Evolutionary conservation across 2,797 vertebrate species (phyloP).

Genomic region (Crenuchus spilurus): DNA sequence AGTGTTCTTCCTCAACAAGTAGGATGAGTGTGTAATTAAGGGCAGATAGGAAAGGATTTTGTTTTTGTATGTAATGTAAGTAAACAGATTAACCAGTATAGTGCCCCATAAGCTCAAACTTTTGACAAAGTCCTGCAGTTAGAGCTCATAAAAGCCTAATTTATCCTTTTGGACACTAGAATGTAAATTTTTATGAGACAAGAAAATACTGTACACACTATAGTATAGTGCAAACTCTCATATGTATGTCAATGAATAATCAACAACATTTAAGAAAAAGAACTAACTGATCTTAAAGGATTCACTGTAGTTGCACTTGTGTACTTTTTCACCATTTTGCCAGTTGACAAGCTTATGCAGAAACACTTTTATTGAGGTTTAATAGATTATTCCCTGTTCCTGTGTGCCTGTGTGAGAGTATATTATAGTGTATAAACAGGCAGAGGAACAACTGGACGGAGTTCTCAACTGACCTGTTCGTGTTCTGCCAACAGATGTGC

Average conservation of each 20-base stretch:
- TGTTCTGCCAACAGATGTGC: neutral
- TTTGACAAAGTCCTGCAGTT: neutral
- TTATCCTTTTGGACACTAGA: constrained; percentile 4
- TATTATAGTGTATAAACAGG: neutral
- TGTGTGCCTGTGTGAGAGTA: neutral
- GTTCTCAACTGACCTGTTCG: neutral
- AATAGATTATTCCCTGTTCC: neutral
- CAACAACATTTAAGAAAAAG: neutral
- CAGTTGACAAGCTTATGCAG: neutral
- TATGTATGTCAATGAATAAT: neutral
- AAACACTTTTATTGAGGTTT: neutral
- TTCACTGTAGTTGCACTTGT: neutral
- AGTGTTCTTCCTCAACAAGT: neutral
- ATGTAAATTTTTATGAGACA: constrained; percentile 1
- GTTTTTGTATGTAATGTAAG: neutral
- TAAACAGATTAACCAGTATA: too few species aligned
- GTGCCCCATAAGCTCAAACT: neutral
- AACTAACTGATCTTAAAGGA: neutral
- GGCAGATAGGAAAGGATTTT: neutral
- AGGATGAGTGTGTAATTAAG: neutral
- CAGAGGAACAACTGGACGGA: neutral
- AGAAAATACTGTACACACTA: neutral
- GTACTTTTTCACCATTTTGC: neutral
- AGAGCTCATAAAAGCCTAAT: neutral
- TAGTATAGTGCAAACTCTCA: neutral